Base-by-base conservation (phyloP, 2,113 vertebrate genomes). In the Theristicus caerulescens region DNA sequence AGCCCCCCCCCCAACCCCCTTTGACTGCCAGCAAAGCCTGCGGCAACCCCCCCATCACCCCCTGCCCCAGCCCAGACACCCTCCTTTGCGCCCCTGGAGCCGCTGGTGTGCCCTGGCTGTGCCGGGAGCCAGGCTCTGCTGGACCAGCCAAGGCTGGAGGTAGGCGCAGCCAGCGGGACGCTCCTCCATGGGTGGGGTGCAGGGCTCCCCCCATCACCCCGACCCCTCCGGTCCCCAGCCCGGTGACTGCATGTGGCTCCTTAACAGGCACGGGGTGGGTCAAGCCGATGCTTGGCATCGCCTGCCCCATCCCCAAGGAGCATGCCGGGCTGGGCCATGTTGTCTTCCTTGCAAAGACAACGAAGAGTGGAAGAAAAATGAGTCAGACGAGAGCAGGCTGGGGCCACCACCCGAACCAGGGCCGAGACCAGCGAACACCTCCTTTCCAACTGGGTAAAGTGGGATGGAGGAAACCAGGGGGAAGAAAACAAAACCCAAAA, bases 401-500 rank as follows among this genome's bases (percentile, higher is more conserved):
- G 57, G 84, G 38, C 42, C 5, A 4, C 46, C 0, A 0, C 42
- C 72, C 5, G 3, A 40, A n/a, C 11, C 3, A 1, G 55, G 59
- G 38, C 73, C 0, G 0, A 70, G 49, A 88, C 66, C 85, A 34
- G 87, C 19, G n/a, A 59, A 72, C 0, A 15, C 86, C 88, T 66
- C 96, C 94, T 77, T 94, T 82, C 93, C 67, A 83, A 47, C 80
- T 78, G 88, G 90, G 95, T n/a, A 85, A 86, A 93, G 81, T 7
- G 55, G 94, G 91, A 86, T 46, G 61, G 76, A 49, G 73, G 49
- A 61, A 46, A 69, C 47, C 8, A 8, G 65, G 42, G 46, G 44
- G 46, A 47, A 97, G 82, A 97, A 98, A 98, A 96, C 95, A 97
- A 95, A 96, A 97, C 90, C 93, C 97, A 94, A 96, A 97, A 96